Conservation (phyloP, 2,888 invertebrate species). For the Sialis lutaria region DNA sequence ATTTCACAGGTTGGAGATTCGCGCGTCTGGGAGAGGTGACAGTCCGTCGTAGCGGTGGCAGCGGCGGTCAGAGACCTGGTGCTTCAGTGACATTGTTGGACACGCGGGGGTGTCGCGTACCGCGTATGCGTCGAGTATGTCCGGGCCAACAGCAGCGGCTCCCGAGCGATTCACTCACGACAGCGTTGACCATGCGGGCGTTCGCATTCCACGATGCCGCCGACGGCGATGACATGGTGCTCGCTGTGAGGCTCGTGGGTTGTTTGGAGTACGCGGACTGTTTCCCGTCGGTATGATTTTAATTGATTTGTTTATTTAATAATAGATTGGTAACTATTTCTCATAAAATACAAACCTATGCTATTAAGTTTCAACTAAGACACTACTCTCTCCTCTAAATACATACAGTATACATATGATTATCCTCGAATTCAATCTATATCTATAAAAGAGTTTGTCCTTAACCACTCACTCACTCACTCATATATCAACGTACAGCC, state of each 20-base stretch:
- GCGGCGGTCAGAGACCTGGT: conserved; percentile 17
- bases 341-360: no score
- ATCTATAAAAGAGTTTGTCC: no score
- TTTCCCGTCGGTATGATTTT: conserved; percentile 14
- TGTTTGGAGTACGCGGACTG: conserved; percentile 36
- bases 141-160: conserved; percentile 25
- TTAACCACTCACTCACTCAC: no score
- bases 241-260: conserved; percentile 34
- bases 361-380: no score
- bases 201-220: conserved; percentile 40
- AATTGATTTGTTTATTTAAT: no score
- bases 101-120: conserved; percentile 28
- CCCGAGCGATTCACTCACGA: conserved; percentile 22
- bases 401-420: no score
- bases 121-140: conserved; percentile 27
- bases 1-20: conserved; percentile 28
- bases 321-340: no score
- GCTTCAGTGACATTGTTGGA: conserved; percentile 26
- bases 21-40: conserved; percentile 35
- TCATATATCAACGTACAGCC: no score
- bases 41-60: conserved; percentile 20
- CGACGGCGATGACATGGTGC: conserved; percentile 35
- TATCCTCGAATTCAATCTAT: no score
- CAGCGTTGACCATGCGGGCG: conserved; percentile 29
- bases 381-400: no score